Evolutionary conservation across 2,113 vertebrate species (phyloP).

Genomic region (Patagioenas fasciata): DNA sequence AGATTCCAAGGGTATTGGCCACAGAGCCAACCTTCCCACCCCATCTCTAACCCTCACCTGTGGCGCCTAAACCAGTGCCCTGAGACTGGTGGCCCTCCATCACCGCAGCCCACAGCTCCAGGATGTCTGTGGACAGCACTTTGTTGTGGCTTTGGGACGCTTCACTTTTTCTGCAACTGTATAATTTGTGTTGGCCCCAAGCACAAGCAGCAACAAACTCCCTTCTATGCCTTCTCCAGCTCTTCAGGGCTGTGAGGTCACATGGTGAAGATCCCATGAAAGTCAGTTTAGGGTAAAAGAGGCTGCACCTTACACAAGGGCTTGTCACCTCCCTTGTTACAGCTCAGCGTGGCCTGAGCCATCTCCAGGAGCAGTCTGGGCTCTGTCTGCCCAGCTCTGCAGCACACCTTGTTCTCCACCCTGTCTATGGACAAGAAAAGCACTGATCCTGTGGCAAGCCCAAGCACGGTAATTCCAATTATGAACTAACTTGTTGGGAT

Average conservation of each 20-base stretch:
- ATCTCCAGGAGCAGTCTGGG: not conserved
- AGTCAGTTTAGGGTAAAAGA: not conserved
- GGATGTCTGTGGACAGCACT: not conserved
- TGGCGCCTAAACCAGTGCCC: not conserved
- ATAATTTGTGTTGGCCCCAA: not conserved
- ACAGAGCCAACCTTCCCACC: not conserved
- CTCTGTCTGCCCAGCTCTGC: not conserved
- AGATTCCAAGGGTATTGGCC: accelerated
- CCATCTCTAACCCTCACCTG: not conserved
- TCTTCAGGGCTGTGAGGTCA: not conserved
- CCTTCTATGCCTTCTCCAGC: not conserved
- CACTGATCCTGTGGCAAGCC: not conserved
- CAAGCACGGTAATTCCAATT: not conserved
- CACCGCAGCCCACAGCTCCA: not conserved
- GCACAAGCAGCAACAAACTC: not conserved
- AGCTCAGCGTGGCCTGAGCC: not conserved
- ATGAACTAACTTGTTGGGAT: not conserved
- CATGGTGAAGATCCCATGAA: not conserved
- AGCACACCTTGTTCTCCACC: not conserved
- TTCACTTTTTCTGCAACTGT: not conserved
- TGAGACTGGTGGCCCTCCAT: not conserved
- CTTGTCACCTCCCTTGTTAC: not conserved
- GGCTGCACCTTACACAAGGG: not conserved
- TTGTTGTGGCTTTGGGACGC: not conserved
- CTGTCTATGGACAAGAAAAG: not conserved